Percentiles rank a stretch among this genome's conserved stretches.
Conservation (phyloP, 2,888 invertebrate genomes). For the Drosophila peninsularis region DNA sequence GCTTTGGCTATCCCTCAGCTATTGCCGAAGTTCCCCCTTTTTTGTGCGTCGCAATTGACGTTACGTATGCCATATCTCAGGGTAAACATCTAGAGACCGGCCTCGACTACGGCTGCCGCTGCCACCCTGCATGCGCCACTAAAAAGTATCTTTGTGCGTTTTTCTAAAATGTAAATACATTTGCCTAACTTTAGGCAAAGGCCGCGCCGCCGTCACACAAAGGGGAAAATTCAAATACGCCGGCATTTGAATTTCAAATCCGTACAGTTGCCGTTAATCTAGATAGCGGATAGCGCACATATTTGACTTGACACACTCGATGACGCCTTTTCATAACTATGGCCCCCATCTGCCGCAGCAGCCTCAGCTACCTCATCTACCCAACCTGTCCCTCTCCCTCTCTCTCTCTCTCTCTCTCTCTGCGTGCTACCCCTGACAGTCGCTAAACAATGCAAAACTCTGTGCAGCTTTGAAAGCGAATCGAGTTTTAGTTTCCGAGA, state of each 20-base stretch:
- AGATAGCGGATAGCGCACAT: slow-evolving; percentile 49
- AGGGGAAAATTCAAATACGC: slow-evolving; percentile 68
- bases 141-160: slow-evolving; percentile 64
- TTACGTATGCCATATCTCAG: slow-evolving; percentile 65
- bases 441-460: slow-evolving; percentile 47
- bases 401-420: too few species aligned
- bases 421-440: slow-evolving; percentile 8
- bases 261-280: slow-evolving; percentile 64
- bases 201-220: slow-evolving; percentile 27
- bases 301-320: slow-evolving; percentile 62
- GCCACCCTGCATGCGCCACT: slow-evolving; percentile 40
- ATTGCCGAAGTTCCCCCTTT: slow-evolving; percentile 57
- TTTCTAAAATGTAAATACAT: slow-evolving; percentile 79
- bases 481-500: slow-evolving; percentile 55
- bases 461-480: slow-evolving; percentile 47
- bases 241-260: slow-evolving; percentile 75
- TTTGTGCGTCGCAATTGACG: slow-evolving; percentile 40
- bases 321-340: slow-evolving; percentile 62
- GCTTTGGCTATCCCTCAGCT: slow-evolving; percentile 56
- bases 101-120: slow-evolving; percentile 35
- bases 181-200: slow-evolving; percentile 75
- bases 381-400: not conserved
- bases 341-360: not conserved
- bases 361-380: not conserved
- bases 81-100: slow-evolving; percentile 59